phyloP scores from a whole-genome alignment of 2,888 invertebrate species.

The Eurytoma adleriae region DNA sequence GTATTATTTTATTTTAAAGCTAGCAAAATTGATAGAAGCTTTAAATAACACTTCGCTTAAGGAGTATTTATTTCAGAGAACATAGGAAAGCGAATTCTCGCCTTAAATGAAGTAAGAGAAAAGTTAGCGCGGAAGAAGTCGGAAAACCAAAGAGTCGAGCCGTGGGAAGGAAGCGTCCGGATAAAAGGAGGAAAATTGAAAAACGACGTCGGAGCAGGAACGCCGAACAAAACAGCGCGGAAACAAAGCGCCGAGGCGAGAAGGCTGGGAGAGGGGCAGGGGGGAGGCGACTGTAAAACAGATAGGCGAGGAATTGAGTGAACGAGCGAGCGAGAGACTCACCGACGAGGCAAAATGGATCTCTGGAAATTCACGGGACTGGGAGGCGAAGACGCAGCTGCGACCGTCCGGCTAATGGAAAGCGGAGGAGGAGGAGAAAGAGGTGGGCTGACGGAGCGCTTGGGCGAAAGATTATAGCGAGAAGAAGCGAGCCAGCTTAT shows the following conservation, averaged over 20 bases:
- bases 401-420: conserved; percentile 22
- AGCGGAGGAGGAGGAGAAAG: neutral
- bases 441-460: neutral
- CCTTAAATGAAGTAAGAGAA: too few species aligned
- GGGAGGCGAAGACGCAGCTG: conserved; percentile 22
- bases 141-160: too few species aligned
- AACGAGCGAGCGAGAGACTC: neutral
- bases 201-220: neutral
- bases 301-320: conserved; percentile 24
- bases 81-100: too few species aligned
- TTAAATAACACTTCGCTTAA: too few species aligned
- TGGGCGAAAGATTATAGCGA: conserved; percentile 22
- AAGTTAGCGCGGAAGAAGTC: too few species aligned
- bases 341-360: conserved; percentile 7
- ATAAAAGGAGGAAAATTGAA: neutral
- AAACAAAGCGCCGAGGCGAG: neutral
- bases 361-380: conserved; percentile 24
- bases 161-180: neutral
- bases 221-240: neutral
- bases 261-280: neutral
- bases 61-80: too few species aligned
- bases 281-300: conserved; percentile 12
- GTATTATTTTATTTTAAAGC: too few species aligned
- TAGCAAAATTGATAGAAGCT: too few species aligned
- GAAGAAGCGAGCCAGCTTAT: conserved; percentile 21